These are phyloP conservation scores for Paelopatides confundens DNA, from an alignment of 53 echinoderm and acorn worm species.

Conservation along the genomic window DNA sequence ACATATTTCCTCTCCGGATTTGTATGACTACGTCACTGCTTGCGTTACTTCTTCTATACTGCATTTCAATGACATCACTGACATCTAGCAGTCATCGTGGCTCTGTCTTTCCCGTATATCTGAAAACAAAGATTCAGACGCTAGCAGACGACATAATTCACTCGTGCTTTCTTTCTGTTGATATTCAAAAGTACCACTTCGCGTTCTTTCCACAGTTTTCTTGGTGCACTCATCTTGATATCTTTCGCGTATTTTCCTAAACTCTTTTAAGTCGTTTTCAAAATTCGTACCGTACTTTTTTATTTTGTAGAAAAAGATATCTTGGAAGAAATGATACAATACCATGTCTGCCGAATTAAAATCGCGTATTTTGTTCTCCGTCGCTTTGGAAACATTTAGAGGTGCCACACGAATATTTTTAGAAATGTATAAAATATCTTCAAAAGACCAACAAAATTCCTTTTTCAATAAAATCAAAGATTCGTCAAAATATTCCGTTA, in stretches of 20 bases:
- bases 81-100: conserved; percentile 1
- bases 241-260: conserved; percentile 16
- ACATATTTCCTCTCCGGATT: too few relatives aligned
- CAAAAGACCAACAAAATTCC: conserved; percentile 53
- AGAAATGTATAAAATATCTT: conserved; percentile 56
- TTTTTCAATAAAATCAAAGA: conserved; percentile 59
- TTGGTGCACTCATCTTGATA: neutral
- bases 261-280: conserved; percentile 21
- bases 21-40: too few relatives aligned
- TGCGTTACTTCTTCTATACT: too few relatives aligned
- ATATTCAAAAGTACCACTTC: neutral
- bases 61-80: too few relatives aligned
- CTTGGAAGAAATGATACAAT: conserved; percentile 56
- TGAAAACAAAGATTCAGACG: conserved; percentile 6
- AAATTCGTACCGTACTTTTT: conserved; percentile 30
- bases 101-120: conserved; percentile 15
- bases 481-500: conserved; percentile 65
- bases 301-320: conserved; percentile 36
- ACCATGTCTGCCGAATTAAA: conserved; percentile 57
- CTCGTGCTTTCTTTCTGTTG: neutral
- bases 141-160: conserved; percentile 1
- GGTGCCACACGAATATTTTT: conserved; percentile 17
- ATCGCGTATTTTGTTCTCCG: conserved; percentile 23
- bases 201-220: neutral
- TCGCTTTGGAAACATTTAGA: conserved; percentile 3